These are phyloP conservation scores for Plutella xylostella DNA, from an alignment of 2,888 invertebrate species.

Conservation along the genomic window DNA sequence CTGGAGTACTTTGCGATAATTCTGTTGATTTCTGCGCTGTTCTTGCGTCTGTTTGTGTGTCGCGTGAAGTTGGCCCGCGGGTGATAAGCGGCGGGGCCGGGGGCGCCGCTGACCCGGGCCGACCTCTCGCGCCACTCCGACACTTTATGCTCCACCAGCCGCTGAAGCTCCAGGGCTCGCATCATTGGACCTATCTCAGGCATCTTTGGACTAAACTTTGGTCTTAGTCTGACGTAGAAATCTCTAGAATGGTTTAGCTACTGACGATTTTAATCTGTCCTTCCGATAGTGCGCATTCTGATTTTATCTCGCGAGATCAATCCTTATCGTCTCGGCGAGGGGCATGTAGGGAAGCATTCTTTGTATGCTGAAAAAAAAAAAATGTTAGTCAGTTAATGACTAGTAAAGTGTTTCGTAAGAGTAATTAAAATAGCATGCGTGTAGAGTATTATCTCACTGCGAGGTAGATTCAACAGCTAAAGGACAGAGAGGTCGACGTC, in stretches of 20 bases:
- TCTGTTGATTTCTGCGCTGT: slow-evolving; percentile 65
- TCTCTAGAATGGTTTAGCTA: neutral
- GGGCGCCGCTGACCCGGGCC: slow-evolving; percentile 51
- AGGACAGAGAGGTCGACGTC: slow-evolving; percentile 11
- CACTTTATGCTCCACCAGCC: slow-evolving; percentile 64
- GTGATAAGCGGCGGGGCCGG: slow-evolving; percentile 62
- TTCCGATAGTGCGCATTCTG: neutral
- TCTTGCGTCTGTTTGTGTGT: slow-evolving; percentile 61
- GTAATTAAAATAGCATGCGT: neutral
- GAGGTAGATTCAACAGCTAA: neutral
- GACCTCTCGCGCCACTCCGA: slow-evolving; percentile 66
- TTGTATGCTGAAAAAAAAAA: neutral
- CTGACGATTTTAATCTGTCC: neutral
- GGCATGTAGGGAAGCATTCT: neutral
- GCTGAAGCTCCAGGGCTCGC: slow-evolving; percentile 62
- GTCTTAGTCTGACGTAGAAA: neutral
- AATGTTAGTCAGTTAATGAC: no score
- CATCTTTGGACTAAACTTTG: slow-evolving; percentile 28
- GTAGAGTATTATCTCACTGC: neutral
- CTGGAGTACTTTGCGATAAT: slow-evolving; percentile 66
- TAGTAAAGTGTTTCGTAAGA: no score
- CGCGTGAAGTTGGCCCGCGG: slow-evolving; percentile 63
- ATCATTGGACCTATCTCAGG: slow-evolving; percentile 62
- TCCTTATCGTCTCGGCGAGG: neutral
- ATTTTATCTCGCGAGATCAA: neutral